Evolutionary conservation across 2,797 vertebrate genomes (phyloP).

Genomic region (Myripristis murdjan): DNA sequence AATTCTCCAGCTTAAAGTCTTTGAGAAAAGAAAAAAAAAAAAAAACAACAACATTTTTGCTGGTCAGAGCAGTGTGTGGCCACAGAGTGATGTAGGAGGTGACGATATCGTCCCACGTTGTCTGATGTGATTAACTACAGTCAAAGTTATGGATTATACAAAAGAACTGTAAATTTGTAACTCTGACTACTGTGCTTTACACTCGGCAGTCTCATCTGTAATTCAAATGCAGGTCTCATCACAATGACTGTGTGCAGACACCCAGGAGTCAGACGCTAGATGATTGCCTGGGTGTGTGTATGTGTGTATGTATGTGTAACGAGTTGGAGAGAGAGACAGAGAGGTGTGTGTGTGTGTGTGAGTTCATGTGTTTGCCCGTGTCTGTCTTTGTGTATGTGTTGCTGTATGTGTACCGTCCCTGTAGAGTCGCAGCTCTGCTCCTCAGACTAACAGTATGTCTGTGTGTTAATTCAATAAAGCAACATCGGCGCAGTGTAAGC

Average conservation of each 20-base stretch:
- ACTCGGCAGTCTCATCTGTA: slow-evolving; percentile 50
- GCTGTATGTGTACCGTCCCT: slow-evolving; percentile 45
- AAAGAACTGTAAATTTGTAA: slow-evolving; percentile 26
- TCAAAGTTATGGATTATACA: slow-evolving; percentile 37
- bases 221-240: slow-evolving; percentile 62
- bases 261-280: slow-evolving; percentile 36
- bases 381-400: slow-evolving; percentile 6
- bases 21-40: no score
- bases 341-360: slow-evolving; percentile 11
- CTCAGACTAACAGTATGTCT: slow-evolving; percentile 43
- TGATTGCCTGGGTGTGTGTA: slow-evolving; percentile 24
- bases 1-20: background rate
- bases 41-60: no score
- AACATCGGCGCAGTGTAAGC: slow-evolving; percentile 32
- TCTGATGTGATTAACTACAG: slow-evolving; percentile 28
- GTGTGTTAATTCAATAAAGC: slow-evolving; percentile 58
- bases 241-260: slow-evolving; percentile 31
- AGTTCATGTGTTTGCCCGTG: background rate
- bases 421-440: slow-evolving; percentile 38
- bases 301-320: slow-evolving; percentile 34
- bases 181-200: slow-evolving; percentile 41
- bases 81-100: background rate
- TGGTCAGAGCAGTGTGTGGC: background rate
- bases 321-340: slow-evolving; percentile 10
- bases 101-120: background rate